Evolutionary conservation across 2,113 vertebrate species (phyloP).

Genomic region (Enhydra lutris): DNA sequence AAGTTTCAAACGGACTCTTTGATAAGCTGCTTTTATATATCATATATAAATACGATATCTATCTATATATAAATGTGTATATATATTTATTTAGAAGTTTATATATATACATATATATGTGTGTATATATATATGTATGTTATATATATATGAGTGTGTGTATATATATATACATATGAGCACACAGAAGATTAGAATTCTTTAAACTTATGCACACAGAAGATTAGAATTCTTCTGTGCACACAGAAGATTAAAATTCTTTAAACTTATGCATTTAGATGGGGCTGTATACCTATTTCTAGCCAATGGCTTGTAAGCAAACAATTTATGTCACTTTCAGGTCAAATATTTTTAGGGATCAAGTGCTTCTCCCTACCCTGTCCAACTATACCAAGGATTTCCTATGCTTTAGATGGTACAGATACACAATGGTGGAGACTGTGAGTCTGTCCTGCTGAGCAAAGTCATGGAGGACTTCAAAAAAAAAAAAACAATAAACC

Average conservation of each 20-base stretch:
- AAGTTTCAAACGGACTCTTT: neutral
- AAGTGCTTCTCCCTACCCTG: neutral
- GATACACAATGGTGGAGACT: neutral
- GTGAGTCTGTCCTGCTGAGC: neutral
- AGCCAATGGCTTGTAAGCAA: neutral
- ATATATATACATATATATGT: too few species aligned
- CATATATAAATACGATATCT: too few species aligned
- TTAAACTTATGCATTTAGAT: too few species aligned
- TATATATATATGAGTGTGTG: neutral
- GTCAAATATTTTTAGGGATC: neutral
- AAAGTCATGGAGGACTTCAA: neutral
- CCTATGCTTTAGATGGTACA: neutral
- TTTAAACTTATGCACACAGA: too few species aligned
- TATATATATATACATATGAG: too few species aligned
- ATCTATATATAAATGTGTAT: neutral
- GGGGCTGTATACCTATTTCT: neutral
- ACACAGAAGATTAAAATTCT: too few species aligned
- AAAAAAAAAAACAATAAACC: neutral
- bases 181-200: too few species aligned
- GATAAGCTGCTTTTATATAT: neutral
- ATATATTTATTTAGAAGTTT: too few species aligned
- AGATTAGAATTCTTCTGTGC: neutral
- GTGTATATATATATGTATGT: neutral
- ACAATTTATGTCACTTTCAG: neutral
- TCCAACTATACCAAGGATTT: neutral